Conservation (phyloP, 2,888 invertebrate species). For the Thelaira solivaga region DNA sequence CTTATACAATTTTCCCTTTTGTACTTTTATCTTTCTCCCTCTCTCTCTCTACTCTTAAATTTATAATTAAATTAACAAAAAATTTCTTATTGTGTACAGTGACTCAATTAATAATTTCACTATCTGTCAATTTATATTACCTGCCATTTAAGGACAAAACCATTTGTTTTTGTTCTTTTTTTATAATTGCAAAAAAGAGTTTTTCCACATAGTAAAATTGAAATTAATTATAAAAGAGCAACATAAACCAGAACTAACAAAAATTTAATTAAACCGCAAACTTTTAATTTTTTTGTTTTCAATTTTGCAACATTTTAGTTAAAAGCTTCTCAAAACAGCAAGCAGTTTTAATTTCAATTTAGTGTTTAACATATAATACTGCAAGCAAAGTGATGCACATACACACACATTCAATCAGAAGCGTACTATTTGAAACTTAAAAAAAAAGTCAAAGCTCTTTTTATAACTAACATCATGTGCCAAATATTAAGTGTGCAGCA, state of each 20-base stretch:
- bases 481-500: background rate
- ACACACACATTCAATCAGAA: background rate
- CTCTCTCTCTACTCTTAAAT: too few relatives aligned
- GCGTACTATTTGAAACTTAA: background rate
- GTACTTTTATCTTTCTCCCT: too few relatives aligned
- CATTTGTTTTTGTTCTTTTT: background rate
- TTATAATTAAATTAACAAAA: too few relatives aligned
- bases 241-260: background rate
- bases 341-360: conserved; percentile 13
- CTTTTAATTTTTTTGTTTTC: background rate
- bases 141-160: background rate
- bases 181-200: background rate
- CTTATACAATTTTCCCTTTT: too few relatives aligned
- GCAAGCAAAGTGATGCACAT: background rate
- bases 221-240: conserved; percentile 2
- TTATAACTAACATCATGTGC: conserved; percentile 37
- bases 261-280: conserved; percentile 35
- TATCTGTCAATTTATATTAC: too few relatives aligned
- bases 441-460: conserved; percentile 22
- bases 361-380: background rate
- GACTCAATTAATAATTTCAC: too few relatives aligned
- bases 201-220: conserved; percentile 6
- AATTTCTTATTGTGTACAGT: too few relatives aligned
- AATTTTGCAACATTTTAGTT: conserved; percentile 16
- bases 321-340: background rate